Evolutionary conservation across 1,140 invertebrate species (phyloP).

Genomic region (Rhyacophila brunnea): DNA sequence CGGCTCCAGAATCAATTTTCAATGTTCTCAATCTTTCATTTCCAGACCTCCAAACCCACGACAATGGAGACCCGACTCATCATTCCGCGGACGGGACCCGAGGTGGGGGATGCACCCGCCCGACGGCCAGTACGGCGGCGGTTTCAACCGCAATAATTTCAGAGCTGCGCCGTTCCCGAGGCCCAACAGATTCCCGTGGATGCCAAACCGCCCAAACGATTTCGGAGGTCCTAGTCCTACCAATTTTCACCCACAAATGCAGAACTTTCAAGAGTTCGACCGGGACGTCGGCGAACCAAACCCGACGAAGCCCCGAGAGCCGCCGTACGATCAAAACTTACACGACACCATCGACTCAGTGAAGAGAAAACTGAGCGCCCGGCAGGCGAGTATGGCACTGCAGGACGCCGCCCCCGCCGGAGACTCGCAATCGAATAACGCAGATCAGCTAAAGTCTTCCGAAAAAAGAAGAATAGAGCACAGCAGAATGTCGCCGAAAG

Average conservation of each 20-base stretch:
- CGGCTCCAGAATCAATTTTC: too few species aligned
- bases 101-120: slow-evolving; percentile 3
- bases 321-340: slow-evolving; percentile 17
- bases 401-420: not conserved
- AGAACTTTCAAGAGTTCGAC: slow-evolving; percentile 2
- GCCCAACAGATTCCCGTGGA: not conserved
- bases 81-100: slow-evolving; percentile 4
- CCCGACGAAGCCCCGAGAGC: slow-evolving; percentile 1
- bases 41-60: slow-evolving; percentile 11
- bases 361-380: slow-evolving; percentile 26
- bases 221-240: not conserved
- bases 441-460: slow-evolving; percentile 9
- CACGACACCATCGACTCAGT: slow-evolving; percentile 28
- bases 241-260: not conserved
- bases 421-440: slow-evolving; percentile 1
- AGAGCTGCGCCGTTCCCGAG: not conserved
- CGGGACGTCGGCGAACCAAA: slow-evolving; percentile 1
- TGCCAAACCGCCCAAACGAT: not conserved
- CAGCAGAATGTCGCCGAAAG: slow-evolving; percentile 21
- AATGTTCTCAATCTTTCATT: too few species aligned
- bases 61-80: slow-evolving; percentile 8
- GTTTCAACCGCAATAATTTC: not conserved
- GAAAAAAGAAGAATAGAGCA: slow-evolving; percentile 31
- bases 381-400: slow-evolving; percentile 21
- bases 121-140: not conserved